Evolutionary conservation across 2,888 invertebrate genomes (phyloP).

Genomic region (Aphidoletes aphidimyza): DNA sequence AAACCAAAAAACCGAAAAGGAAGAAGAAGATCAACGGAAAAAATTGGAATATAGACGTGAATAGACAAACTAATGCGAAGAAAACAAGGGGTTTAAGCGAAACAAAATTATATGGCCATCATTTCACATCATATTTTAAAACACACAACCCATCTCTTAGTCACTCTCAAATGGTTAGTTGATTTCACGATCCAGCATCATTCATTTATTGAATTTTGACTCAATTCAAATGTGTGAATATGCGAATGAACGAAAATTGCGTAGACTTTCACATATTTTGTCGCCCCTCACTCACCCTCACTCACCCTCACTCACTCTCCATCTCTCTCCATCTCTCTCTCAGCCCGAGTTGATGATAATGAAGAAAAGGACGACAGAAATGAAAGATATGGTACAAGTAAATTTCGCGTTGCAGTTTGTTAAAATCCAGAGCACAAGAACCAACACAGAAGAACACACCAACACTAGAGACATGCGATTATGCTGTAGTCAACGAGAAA

Average conservation of each 20-base stretch:
- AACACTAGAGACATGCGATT: background rate
- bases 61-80: constrained; percentile 39
- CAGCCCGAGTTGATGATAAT: constrained; percentile 6
- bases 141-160: too few relatives aligned
- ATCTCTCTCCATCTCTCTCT: too few relatives aligned
- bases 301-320: too few relatives aligned
- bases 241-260: too few relatives aligned
- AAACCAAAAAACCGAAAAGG: constrained; percentile 31
- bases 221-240: background rate
- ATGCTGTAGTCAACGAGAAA: background rate
- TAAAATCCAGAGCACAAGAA: background rate
- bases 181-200: background rate
- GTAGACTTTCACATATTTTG: too few relatives aligned
- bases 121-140: background rate
- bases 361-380: background rate
- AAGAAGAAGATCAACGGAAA: background rate
- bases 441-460: background rate
- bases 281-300: too few relatives aligned
- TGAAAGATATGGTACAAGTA: background rate
- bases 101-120: background rate
- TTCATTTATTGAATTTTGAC: too few relatives aligned
- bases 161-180: background rate
- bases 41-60: background rate
- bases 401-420: background rate
- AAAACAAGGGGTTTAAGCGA: constrained; percentile 36